Percentiles rank a stretch among this genome's conserved stretches.
phyloP scores from a whole-genome alignment of 2,888 invertebrate species.

The Alentia gelatinosa region DNA sequence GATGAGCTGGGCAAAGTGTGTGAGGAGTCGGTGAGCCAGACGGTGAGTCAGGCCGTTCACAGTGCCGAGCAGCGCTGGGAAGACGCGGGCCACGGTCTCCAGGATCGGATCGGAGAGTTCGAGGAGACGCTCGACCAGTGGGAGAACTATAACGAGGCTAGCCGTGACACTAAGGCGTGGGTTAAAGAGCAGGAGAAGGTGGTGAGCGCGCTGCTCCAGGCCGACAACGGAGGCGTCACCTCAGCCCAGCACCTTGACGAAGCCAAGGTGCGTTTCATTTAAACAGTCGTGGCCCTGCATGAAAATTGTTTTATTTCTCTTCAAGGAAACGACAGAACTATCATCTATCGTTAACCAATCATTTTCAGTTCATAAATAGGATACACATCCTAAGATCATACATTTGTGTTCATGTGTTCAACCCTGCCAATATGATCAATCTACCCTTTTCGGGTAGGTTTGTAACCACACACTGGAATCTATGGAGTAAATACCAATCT shows the following conservation, averaged over 20 bases:
- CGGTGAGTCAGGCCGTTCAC: conserved; percentile 70
- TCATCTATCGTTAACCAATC: no score
- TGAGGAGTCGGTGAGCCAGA: conserved; percentile 70
- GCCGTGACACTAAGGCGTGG: conserved; percentile 69
- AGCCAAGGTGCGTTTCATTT: background rate
- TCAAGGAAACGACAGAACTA: no score
- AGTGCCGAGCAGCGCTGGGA: conserved; percentile 71
- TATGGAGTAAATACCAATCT: no score
- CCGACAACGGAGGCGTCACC: conserved; percentile 10
- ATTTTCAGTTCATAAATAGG: no score
- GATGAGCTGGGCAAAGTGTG: conserved; percentile 71
- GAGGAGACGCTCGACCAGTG: conserved; percentile 72
- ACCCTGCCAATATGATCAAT: no score
- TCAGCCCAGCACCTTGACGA: background rate
- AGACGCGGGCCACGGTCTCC: conserved; percentile 66
- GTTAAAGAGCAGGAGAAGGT: conserved; percentile 71
- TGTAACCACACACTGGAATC: no score
- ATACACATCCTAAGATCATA: no score
- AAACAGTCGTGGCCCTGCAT: no score
- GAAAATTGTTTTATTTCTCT: no score
- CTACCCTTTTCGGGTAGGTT: no score
- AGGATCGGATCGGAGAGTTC: conserved; percentile 66
- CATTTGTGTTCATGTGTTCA: no score
- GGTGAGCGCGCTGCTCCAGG: conserved; percentile 69
- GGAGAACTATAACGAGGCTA: conserved; percentile 73